Evolutionary conservation across 2,888 invertebrate genomes (phyloP).

Genomic region (Phyllotreta cruciferae): DNA sequence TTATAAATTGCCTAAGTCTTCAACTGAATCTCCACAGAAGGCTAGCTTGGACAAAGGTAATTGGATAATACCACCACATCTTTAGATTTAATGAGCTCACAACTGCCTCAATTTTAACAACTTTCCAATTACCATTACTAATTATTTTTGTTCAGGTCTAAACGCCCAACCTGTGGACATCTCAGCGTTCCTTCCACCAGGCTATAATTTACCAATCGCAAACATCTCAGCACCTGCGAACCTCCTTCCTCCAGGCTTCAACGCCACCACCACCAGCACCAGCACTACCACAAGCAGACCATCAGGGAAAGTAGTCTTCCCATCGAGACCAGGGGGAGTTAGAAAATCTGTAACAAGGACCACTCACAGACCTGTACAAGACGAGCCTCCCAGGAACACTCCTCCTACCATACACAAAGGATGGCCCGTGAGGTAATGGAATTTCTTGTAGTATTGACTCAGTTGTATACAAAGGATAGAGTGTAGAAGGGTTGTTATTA

Average conservation of each 20-base stretch:
- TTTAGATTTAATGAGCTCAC: too few relatives aligned
- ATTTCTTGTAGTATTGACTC: too few relatives aligned
- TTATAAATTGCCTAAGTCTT: constrained; percentile 58
- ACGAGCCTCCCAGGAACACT: constrained; percentile 57
- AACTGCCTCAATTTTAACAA: too few relatives aligned
- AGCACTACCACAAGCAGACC: constrained; percentile 62
- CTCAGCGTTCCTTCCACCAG: constrained; percentile 56
- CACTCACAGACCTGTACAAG: constrained; percentile 40
- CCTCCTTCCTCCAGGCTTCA: constrained; percentile 60
- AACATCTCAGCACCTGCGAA: constrained; percentile 23
- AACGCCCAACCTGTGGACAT: constrained; percentile 48
- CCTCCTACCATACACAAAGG: constrained; percentile 81
- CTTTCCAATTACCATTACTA: constrained; percentile 30
- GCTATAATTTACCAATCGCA: constrained; percentile 18
- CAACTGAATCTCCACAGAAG: constrained; percentile 12
- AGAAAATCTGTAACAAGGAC: constrained; percentile 62
- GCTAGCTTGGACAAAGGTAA: constrained; percentile 18
- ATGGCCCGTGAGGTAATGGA: constrained; percentile 76
- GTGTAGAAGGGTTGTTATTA: too few relatives aligned
- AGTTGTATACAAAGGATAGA: too few relatives aligned
- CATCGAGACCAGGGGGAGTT: constrained; percentile 72
- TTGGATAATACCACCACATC: too few relatives aligned
- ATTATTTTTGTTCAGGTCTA: constrained; percentile 7
- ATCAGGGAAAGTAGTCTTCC: constrained; percentile 75
- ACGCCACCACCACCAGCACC: constrained; percentile 43